Conservation (phyloP, 2,888 invertebrate genomes). For the Leptinotarsa peninsularis region DNA sequence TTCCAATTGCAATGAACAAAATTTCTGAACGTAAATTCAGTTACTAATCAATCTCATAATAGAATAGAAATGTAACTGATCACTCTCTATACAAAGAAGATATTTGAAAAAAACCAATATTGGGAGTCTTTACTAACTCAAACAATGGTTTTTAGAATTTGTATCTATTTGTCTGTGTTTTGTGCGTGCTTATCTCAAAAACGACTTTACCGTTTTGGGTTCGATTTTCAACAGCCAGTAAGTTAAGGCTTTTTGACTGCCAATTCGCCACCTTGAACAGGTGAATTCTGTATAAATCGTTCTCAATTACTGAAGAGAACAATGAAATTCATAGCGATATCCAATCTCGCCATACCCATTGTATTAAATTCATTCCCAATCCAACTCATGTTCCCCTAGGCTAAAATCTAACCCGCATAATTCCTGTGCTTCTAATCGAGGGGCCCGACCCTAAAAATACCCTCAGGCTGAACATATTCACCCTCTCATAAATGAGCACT, state of each 20-base stretch:
- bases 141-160: too few species aligned
- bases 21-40: too few species aligned
- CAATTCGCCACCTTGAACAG: background rate
- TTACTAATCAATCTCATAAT: too few species aligned
- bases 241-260: background rate
- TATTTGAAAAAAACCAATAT: too few species aligned
- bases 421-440: constrained; percentile 25
- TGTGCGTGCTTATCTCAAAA: too few species aligned
- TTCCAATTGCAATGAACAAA: too few species aligned
- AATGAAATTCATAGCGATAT: constrained; percentile 4
- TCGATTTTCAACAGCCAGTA: too few species aligned
- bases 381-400: constrained; percentile 14
- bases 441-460: constrained; percentile 27
- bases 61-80: too few species aligned
- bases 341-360: constrained; percentile 9
- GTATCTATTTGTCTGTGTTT: too few species aligned
- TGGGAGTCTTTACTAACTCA: too few species aligned
- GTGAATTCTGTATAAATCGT: background rate
- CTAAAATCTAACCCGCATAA: constrained; percentile 33
- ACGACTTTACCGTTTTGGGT: too few species aligned
- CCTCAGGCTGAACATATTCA: constrained; percentile 27
- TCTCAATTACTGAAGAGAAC: background rate
- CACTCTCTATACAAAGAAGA: too few species aligned
- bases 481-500: constrained; percentile 34
- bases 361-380: constrained; percentile 6